Conservation (phyloP, 2,113 vertebrate species). For the Choloepus hoffmanni region DNA sequence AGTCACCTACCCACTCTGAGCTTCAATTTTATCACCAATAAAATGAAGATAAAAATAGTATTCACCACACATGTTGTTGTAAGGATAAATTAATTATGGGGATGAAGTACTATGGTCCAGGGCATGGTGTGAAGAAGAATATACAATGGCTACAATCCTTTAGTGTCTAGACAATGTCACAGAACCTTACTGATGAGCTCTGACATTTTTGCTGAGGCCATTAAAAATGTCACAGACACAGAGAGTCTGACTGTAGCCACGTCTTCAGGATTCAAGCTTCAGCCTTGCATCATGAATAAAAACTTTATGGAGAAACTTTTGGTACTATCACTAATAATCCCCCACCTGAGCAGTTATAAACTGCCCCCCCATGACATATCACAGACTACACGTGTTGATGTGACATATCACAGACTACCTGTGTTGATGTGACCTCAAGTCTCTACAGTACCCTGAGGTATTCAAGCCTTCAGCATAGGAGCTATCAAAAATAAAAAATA, state of each 20-base stretch:
- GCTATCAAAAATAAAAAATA: too few species aligned
- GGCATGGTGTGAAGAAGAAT: background rate
- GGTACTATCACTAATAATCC: background rate
- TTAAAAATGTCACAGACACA: background rate
- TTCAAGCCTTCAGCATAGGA: background rate
- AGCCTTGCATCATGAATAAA: background rate
- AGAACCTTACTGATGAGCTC: background rate
- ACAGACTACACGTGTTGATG: rapidly evolving
- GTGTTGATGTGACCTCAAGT: background rate
- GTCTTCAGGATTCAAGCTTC: background rate
- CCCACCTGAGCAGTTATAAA: background rate
- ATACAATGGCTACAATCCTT: background rate
- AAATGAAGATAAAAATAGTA: background rate
- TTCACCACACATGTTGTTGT: background rate
- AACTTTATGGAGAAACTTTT: background rate
- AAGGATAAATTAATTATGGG: background rate
- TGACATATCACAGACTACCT: background rate
- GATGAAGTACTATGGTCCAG: background rate
- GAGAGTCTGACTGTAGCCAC: background rate
- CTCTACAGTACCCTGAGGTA: background rate
- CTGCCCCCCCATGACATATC: background rate
- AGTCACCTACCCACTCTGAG: background rate
- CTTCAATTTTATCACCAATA: background rate
- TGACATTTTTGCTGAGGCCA: background rate
- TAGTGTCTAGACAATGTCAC: background rate